Conservation (phyloP, 2,888 invertebrate species). For the Enchytraeus crypticus region DNA sequence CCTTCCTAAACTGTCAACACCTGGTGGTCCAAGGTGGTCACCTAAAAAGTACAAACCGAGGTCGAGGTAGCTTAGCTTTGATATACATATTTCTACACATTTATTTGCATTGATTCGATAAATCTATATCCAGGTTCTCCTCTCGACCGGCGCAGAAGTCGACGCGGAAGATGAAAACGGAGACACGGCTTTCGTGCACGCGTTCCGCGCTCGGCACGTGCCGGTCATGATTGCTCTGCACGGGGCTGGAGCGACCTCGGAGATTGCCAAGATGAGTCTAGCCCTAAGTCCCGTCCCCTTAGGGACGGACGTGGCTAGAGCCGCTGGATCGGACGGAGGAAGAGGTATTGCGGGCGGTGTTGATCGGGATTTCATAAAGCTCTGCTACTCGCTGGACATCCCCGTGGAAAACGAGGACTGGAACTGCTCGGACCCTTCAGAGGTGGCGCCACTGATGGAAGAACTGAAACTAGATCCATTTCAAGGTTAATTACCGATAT, state of each 20-base stretch:
- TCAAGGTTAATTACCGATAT: no score
- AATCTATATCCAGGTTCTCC: slow-evolving; percentile 23
- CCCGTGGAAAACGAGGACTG: slow-evolving; percentile 31
- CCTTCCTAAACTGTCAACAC: no score
- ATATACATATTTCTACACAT: no score
- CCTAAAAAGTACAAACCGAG: no score
- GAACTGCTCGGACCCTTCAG: slow-evolving; percentile 22
- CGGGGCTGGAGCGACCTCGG: slow-evolving; percentile 26
- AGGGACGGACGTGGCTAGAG: slow-evolving; percentile 17
- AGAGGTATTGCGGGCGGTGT: no score
- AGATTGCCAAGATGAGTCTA: slow-evolving; percentile 30
- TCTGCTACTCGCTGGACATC: slow-evolving; percentile 23
- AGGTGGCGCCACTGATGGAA: slow-evolving; percentile 10
- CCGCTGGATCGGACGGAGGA: no score
- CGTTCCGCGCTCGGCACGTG: slow-evolving; percentile 23
- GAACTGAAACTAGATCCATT: neutral
- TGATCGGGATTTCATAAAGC: slow-evolving; percentile 24
- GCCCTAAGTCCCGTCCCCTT: slow-evolving; percentile 29
- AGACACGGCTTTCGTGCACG: slow-evolving; percentile 30
- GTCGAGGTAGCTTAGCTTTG: no score
- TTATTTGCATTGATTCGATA: no score
- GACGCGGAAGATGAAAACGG: slow-evolving; percentile 30
- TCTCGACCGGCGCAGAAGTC: slow-evolving; percentile 27
- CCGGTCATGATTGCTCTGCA: slow-evolving; percentile 21
- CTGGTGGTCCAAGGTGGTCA: no score